Percentiles rank a stretch among this genome's conserved stretches.
Evolutionary conservation across 2,888 invertebrate genomes (phyloP).

Genomic region (Sminthurinus aureus): DNA sequence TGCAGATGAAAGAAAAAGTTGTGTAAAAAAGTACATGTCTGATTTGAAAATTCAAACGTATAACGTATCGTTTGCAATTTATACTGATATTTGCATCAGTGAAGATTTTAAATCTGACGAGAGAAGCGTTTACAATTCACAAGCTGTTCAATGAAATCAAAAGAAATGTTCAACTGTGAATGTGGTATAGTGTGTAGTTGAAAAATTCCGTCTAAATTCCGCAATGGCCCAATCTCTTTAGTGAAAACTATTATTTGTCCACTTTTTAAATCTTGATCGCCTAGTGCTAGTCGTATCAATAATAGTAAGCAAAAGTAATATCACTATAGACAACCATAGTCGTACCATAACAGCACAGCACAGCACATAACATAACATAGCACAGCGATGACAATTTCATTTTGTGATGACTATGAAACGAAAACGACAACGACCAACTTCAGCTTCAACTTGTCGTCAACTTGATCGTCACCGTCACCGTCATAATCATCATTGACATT

Average conservation of each 20-base stretch:
- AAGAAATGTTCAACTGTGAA: too few species aligned
- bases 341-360: background rate
- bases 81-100: too few species aligned
- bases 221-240: conserved; percentile 19
- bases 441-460: background rate
- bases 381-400: conserved; percentile 7
- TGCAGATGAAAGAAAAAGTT: too few species aligned
- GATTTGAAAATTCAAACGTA: too few species aligned
- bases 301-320: background rate
- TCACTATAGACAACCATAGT: background rate
- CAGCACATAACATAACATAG: background rate
- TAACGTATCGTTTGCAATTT: too few species aligned
- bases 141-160: too few species aligned
- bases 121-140: too few species aligned
- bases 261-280: conserved; percentile 42
- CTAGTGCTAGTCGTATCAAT: conserved; percentile 41
- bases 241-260: conserved; percentile 30
- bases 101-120: too few species aligned
- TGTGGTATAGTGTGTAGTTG: background rate
- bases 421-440: conserved; percentile 27
- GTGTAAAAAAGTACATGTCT: too few species aligned
- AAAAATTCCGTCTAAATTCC: background rate
- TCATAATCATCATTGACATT: too few species aligned
- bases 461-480: conserved; percentile 3
- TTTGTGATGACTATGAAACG: background rate